A percentile compares a stretch with the other conserved stretches of the same genome.
Evolutionary conservation across 2,888 invertebrate genomes (phyloP).

Genomic region (Diarsia dahlii): DNA sequence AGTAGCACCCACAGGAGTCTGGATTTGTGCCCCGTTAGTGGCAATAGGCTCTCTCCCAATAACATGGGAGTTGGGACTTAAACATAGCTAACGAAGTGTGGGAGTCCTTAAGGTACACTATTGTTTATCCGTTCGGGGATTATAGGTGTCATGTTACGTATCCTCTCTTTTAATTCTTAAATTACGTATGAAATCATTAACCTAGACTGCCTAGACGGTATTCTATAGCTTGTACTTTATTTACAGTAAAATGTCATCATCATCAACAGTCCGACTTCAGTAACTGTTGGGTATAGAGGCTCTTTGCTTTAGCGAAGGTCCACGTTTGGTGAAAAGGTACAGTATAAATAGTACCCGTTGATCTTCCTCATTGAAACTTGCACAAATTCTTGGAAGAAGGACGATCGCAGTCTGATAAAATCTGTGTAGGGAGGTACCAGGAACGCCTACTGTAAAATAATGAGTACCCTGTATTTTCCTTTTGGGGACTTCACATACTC

Average conservation of each 20-base stretch:
- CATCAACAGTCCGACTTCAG: too few species aligned
- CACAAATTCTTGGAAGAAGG: constrained; percentile 2
- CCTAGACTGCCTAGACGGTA: too few species aligned
- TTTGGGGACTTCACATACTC: not conserved
- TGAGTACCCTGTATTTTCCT: not conserved
- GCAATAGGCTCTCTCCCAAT: not conserved
- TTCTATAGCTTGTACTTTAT: too few species aligned
- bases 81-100: too few species aligned
- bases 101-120: not conserved
- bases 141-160: not conserved
- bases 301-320: too few species aligned
- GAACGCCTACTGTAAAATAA: constrained; percentile 4
- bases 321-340: too few species aligned
- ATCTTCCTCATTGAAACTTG: constrained; percentile 26
- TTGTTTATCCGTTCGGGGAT: too few species aligned
- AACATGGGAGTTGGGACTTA: too few species aligned
- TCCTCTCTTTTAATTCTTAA: not conserved
- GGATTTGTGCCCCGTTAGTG: not conserved
- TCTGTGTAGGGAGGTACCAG: not conserved
- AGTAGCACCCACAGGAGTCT: not conserved
- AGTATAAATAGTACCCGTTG: not conserved
- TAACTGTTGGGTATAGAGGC: too few species aligned
- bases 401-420: constrained; percentile 23
- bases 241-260: too few species aligned
- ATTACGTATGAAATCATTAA: not conserved